Evolutionary conservation across 2,797 vertebrate genomes (phyloP), one percentile per base, ranked within the genome.

Genomic region (Buphagus erythrorhynchus): DNA sequence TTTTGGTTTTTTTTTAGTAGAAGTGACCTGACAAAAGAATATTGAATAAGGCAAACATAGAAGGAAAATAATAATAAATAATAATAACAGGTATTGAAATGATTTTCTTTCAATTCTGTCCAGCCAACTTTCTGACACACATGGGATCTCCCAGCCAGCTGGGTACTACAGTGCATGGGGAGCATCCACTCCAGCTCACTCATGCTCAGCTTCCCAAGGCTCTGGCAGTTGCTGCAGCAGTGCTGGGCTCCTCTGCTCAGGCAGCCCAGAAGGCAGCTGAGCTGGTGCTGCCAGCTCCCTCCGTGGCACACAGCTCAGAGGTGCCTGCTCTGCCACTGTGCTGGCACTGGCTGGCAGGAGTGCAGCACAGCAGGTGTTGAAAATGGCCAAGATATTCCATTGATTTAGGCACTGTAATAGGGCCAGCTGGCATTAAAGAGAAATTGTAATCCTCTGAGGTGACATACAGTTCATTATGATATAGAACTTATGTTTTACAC

Each of bases 301-400:
- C 43, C 2, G 2, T 28, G 43, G 54, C 10, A 29, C 10, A 16
- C 0, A 1, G 62, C 49, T 67, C 1, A 1, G 80, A 46, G 61
- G 57, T 48, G 40, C 10, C 48, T 51, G 49, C 22, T 21, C 51
- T 4, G 5, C 36, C 21, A 55, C 74, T 10, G 1, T 3, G 3
- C 33, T 67, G 46, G 59, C 28, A 33, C 55, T 26, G 29, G 7
- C 40, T 67, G 28, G 33, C 16, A 31, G 59, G 59, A 73, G 33
- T 6, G 7, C 38, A 66, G 72, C 28, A 5, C 22, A 6, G 11
- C 9, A 16, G 8, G 33, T 1, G 1, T 65, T 76, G 79, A 33
- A 71, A 77, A 67, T 16, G 49, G 42, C 28, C 18, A 16, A 13
- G 36, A 31, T 43, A 51, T 29, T 79, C 65, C 35, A 29, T 13